Conservation (phyloP, 2,113 vertebrate genomes). For the Falco punctatus region DNA sequence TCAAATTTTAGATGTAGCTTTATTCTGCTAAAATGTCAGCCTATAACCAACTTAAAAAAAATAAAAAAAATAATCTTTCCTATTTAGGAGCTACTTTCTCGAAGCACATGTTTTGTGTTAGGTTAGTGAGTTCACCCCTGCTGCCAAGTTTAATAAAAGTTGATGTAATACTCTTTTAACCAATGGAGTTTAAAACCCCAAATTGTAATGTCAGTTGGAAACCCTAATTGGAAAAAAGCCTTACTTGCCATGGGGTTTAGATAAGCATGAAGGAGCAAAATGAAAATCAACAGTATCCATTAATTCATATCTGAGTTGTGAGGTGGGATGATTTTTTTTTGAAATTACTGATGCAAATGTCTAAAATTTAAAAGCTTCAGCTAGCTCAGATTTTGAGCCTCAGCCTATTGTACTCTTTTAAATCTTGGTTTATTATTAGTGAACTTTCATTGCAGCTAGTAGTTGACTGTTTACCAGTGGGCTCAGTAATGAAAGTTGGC, state of each 20-base stretch:
- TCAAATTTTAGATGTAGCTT: background rate
- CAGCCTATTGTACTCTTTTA: background rate
- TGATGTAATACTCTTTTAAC: background rate
- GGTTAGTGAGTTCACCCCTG: background rate
- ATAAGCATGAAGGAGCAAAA: background rate
- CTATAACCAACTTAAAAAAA: background rate
- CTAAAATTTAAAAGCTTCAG: background rate
- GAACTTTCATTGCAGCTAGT: background rate
- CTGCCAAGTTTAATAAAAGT: constrained; percentile 14
- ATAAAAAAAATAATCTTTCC: background rate
- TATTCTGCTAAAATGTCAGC: background rate
- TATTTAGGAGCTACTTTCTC: background rate
- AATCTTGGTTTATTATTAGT: background rate
- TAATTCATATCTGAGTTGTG: background rate
- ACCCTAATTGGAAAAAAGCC: background rate
- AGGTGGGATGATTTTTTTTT: background rate
- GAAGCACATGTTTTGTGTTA: constrained; percentile 6
- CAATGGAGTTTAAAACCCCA: background rate
- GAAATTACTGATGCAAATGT: background rate
- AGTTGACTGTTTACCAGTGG: background rate
- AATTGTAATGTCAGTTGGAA: constrained; percentile 6
- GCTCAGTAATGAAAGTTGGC: background rate
- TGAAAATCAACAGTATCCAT: background rate
- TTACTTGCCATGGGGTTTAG: background rate
- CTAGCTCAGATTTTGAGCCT: background rate